Base-by-base conservation (phyloP, 2,888 invertebrate species). In the Drosophila recens region DNA sequence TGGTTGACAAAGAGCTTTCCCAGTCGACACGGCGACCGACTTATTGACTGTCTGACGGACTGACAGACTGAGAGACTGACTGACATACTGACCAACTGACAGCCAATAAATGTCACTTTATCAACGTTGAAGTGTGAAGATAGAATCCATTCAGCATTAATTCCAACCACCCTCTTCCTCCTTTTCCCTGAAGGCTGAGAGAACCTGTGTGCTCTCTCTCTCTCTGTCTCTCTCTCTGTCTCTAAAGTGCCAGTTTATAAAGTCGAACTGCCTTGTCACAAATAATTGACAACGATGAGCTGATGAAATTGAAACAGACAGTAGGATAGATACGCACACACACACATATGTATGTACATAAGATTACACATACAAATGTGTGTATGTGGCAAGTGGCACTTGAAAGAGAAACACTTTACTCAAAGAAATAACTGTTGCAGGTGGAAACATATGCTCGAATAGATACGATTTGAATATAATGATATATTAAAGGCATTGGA, bases 31-130 rank as follows among this genome's bases (percentile, higher is more conserved):
- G 43, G 20, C 49, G 43, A 48, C 42, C 56, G 51, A 56, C 48
- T 43, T 53, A 68, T 66, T 34, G 51, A 34, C 33, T 49, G 46
- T 23, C 64, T 54, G 43, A 20, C 49, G 33, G 43, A 38, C 54
- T 33, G 62, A 53, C 57, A 66, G 46, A 46, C 38, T 45, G 34
- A 23, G 17, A 38, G 46, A 38, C 51, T 36, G 65, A 53, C 57
- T 68, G 46, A 46, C 38, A 30, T 61, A 59, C 59, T 57, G 48
- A 67, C 69, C 77, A 46, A 59, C 59, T 76, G 83, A 76, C 84
- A 80, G 87, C 72, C 87, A 84, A 84, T 84, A 84, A 87, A 79
- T 87, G 87, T 85, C 84, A 84, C 73, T 79, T 73, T 80, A 72
- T 75, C 85, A 72, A 52, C 64, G 70, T 68, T 77, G 62, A 78